Evolutionary conservation across 2,888 invertebrate genomes (phyloP), one percentile per base, ranked within the genome.

Genomic region (Pardosa pseudoannulata): DNA sequence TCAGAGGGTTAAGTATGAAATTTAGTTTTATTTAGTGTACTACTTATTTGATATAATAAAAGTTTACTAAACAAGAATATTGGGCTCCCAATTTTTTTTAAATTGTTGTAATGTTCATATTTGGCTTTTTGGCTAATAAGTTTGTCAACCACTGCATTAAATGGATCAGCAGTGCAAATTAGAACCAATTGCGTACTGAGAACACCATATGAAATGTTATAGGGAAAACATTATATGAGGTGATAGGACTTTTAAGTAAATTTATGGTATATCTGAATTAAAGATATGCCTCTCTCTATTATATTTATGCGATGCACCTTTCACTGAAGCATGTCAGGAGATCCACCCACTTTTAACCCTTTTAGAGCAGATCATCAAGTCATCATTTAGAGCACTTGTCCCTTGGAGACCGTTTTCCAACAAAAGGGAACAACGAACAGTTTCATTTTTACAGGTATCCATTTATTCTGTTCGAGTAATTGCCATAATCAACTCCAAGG

Each of bases 401-500:
- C 56, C 56, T 3, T 23, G 56, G 56, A 56, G 56, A 56, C 5
- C 56, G 5, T 3, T 56, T 19, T 56, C 23, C 16, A 56, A 56
- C 56, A 56, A 23, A 56, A 23, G 16, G 23, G 23, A 23, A 56
- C 64, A 64, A 6, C 23, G 56, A 7, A 50, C 32, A 28, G 16
- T 74, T 72, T 72, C 46, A 28, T 65, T 50, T 9, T 1, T 28
- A 68, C 56, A 62, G 50, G 27, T 68, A 31, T 73, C 36, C 73
- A 73, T 80, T 81, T 74, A 62, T 74, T 82, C 28, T 62, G 46
- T 23, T 1, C 39, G 23, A 28, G 46, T 82, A 82, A 82, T 82
- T 82, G 82, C 70, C 71, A 64, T 76, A 82, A 82, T 82, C 82
- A 75, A 71, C 62, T 56, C 50, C 28, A 64, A 76, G 70, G 82